Evolutionary conservation across 2,113 vertebrate genomes (phyloP).

Genomic region (Percina caprodes): DNA sequence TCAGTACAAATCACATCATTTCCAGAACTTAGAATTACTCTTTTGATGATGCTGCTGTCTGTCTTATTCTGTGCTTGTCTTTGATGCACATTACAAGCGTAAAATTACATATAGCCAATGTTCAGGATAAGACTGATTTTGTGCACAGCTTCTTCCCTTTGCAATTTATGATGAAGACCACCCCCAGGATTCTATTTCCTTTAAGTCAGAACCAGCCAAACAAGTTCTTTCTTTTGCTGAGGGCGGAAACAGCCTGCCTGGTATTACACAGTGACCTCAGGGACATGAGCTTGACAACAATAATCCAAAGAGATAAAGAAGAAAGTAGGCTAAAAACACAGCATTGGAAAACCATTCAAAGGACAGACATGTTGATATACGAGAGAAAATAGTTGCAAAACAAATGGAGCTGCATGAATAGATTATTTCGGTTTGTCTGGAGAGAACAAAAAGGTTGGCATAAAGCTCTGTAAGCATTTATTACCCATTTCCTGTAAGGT

Average conservation of each 20-base stretch:
- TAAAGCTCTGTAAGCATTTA: neutral
- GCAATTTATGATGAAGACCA: slow-evolving; percentile 66
- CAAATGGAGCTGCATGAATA: neutral
- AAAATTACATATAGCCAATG: neutral
- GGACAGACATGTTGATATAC: slow-evolving; percentile 9
- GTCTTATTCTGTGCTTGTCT: neutral
- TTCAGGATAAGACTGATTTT: slow-evolving; percentile 7
- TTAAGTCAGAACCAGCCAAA: slow-evolving; percentile 83
- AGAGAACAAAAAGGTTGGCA: neutral
- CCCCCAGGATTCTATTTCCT: slow-evolving; percentile 81
- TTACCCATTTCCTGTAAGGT: neutral
- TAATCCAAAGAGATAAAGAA: slow-evolving; percentile 51
- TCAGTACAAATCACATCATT: neutral
- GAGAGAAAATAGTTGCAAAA: neutral
- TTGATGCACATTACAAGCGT: neutral
- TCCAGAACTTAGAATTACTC: neutral
- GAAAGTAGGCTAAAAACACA: slow-evolving; percentile 27
- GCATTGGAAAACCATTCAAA: neutral
- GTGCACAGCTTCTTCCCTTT: slow-evolving; percentile 47
- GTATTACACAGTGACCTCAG: slow-evolving; percentile 67
- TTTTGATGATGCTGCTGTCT: neutral
- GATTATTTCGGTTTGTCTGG: neutral
- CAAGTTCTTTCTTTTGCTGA: slow-evolving; percentile 76
- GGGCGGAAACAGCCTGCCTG: slow-evolving; percentile 69
- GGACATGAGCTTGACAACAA: slow-evolving; percentile 62